phyloP scores from a whole-genome alignment of 92 coral and sea anemone species.

The Phenganax marumi region DNA sequence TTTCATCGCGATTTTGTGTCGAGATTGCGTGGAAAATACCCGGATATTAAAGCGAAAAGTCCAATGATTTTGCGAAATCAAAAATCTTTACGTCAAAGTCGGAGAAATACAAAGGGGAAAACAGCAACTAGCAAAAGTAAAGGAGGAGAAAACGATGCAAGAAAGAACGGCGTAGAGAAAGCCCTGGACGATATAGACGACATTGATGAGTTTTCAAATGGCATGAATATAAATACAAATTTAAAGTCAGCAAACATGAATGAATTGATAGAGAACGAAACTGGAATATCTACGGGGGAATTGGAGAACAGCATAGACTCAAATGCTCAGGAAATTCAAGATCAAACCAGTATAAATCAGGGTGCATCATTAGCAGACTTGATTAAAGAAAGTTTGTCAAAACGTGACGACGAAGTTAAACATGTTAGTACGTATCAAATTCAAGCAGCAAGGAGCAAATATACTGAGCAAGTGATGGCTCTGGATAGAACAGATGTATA shows the following conservation, averaged over 20 bases:
- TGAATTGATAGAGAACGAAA: background rate
- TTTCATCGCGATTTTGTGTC: slow-evolving; percentile 92
- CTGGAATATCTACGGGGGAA: background rate
- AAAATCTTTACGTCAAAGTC: slow-evolving; percentile 1
- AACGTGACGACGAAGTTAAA: background rate
- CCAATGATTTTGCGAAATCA: slow-evolving; percentile 36
- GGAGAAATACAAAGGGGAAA: background rate
- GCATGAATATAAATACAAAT: background rate
- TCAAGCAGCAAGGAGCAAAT: slow-evolving; percentile 17
- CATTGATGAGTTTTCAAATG: background rate
- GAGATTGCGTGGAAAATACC: slow-evolving; percentile 81
- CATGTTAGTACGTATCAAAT: slow-evolving; percentile 13
- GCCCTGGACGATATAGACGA: background rate
- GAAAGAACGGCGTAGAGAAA: background rate
- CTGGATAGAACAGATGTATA: background rate
- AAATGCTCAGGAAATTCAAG: slow-evolving; percentile 9
- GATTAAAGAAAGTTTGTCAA: slow-evolving; percentile 6
- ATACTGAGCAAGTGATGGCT: background rate
- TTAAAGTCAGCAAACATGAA: background rate
- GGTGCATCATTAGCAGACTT: slow-evolving; percentile 9
- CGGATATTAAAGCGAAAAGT: slow-evolving; percentile 56
- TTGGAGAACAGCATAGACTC: background rate
- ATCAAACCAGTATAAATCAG: background rate
- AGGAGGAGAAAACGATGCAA: background rate
- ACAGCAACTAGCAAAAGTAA: background rate